phyloP scores from a whole-genome alignment of 1,140 invertebrate species.

The Leptinotarsa texana region DNA sequence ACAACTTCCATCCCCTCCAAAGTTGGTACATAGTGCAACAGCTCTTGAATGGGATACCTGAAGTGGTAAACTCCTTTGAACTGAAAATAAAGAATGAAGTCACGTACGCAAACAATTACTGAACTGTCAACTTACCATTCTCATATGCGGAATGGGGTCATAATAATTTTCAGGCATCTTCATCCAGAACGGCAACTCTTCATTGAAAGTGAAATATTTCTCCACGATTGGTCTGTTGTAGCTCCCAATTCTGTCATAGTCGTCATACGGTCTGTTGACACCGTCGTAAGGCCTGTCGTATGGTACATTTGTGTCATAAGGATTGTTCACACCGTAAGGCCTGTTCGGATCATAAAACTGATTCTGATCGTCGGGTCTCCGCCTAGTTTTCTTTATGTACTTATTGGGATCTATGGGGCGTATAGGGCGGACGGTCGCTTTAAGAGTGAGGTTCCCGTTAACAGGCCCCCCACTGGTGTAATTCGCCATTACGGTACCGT shows the following conservation, averaged over 20 bases:
- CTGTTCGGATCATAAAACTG: slow-evolving; percentile 29
- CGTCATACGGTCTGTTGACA: slow-evolving; percentile 28
- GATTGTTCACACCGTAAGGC: slow-evolving; percentile 31
- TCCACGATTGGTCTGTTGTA: slow-evolving; percentile 65
- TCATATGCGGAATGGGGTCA: slow-evolving; percentile 65
- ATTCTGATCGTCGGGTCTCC: slow-evolving; percentile 27
- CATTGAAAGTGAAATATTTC: slow-evolving; percentile 75
- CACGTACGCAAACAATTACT: too few species aligned
- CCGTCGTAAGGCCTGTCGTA: slow-evolving; percentile 23
- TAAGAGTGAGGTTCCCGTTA: slow-evolving; percentile 82
- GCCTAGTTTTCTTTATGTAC: slow-evolving; percentile 36
- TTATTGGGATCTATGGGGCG: slow-evolving; percentile 57
- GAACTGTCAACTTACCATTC: slow-evolving; percentile 65
- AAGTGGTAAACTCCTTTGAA: slow-evolving; percentile 88
- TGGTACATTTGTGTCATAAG: slow-evolving; percentile 21
- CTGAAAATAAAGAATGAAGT: slow-evolving; percentile 54
- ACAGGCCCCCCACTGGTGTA: slow-evolving; percentile 87
- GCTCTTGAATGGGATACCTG: slow-evolving; percentile 78
- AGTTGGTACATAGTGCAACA: slow-evolving; percentile 68
- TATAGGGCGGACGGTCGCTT: slow-evolving; percentile 74
- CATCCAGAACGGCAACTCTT: slow-evolving; percentile 79
- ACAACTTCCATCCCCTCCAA: slow-evolving; percentile 81
- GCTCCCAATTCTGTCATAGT: slow-evolving; percentile 43
- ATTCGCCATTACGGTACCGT: slow-evolving; percentile 89
- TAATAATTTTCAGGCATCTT: slow-evolving; percentile 58